Evolutionary conservation across 2,113 vertebrate species (phyloP).

Genomic region (Paralichthys olivaceus): DNA sequence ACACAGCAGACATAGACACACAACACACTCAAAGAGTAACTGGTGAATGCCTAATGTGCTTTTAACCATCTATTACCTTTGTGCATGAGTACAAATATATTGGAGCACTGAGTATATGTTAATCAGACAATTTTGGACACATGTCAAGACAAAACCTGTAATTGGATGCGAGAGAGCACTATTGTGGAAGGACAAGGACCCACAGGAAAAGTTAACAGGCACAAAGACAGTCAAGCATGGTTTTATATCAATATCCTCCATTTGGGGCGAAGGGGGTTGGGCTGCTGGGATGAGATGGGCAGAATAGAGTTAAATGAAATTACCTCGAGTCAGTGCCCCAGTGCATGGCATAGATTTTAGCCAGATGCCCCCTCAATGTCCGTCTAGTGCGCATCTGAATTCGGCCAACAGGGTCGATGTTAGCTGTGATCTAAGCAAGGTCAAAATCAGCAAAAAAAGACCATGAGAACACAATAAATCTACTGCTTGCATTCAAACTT

Average conservation of each 20-base stretch:
- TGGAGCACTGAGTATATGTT: constrained; percentile 2
- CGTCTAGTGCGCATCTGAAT: constrained; percentile 99
- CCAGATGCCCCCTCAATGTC: constrained; percentile 97
- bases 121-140: background rate
- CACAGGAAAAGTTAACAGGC: constrained; percentile 22
- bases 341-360: constrained; percentile 99
- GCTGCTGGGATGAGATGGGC: background rate
- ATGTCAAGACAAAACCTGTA: constrained; percentile 11
- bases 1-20: constrained; percentile 42
- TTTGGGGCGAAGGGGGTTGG: constrained; percentile 6
- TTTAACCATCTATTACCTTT: constrained; percentile 14
- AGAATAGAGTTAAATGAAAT: constrained; percentile 48
- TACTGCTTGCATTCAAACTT: background rate
- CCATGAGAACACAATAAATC: background rate
- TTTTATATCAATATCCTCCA: constrained; percentile 58
- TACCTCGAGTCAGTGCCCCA: constrained; percentile 99
- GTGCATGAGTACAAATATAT: background rate
- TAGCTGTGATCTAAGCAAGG: constrained; percentile 93
- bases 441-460: background rate
- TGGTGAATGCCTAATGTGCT: constrained; percentile 17
- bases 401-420: constrained; percentile 97
- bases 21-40: constrained; percentile 26
- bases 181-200: constrained; percentile 27
- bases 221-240: constrained; percentile 40
- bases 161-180: constrained; percentile 5